These are phyloP conservation scores for Hydractinia echinata DNA, from an alignment of 30 jellyfish, hydroid and myxozoan species.

Conservation along the genomic window DNA sequence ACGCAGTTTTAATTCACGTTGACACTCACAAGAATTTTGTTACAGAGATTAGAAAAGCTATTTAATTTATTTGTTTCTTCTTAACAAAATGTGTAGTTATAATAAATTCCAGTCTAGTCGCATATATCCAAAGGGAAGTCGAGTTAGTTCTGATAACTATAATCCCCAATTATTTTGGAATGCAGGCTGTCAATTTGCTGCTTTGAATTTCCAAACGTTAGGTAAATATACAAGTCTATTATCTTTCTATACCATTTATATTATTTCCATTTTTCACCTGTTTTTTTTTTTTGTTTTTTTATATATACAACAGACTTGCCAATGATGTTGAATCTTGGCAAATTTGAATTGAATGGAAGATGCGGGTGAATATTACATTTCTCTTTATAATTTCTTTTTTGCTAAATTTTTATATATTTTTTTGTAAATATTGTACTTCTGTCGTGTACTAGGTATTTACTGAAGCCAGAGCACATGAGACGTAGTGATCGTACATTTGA, in stretches of 20 bases:
- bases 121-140: conserved; percentile 93
- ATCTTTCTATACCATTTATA: neutral
- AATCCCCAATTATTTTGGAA: conserved; percentile 99
- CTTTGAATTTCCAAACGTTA: conserved; percentile 94
- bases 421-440: neutral
- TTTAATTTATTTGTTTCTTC: neutral
- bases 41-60: no score
- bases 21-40: no score
- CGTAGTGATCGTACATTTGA: conserved; percentile 97
- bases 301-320: conserved; percentile 88
- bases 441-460: conserved; percentile 52
- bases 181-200: conserved; percentile 97
- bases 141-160: conserved; percentile 90
- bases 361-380: conserved; percentile 67
- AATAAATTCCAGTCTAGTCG: conserved; percentile 84
- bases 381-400: neutral
- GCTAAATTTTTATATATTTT: neutral
- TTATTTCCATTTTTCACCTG: neutral
- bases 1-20: no score
- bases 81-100: conserved; percentile 32
- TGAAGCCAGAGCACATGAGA: conserved; percentile 98
- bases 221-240: conserved; percentile 39
- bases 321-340: conserved; percentile 95
- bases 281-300: neutral
- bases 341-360: conserved; percentile 92